Percentiles rank a stretch among this genome's conserved stretches.
Conservation (phyloP, 1,140 invertebrate genomes). For the Phocides pigmalion region DNA sequence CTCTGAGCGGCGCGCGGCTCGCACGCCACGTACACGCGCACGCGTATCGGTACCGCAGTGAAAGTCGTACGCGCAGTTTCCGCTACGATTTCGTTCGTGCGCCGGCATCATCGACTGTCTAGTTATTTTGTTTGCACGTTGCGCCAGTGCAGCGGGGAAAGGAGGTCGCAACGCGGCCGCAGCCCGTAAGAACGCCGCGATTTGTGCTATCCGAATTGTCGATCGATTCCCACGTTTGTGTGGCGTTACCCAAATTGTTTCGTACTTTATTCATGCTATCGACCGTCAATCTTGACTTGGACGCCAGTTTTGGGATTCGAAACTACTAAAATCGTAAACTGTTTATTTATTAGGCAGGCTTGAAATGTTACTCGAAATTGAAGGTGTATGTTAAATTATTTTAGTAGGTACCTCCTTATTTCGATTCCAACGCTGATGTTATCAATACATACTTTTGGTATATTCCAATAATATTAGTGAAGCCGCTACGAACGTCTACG, state of each 20-base stretch:
- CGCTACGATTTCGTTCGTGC: slow-evolving; percentile 74
- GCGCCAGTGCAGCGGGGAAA: slow-evolving; percentile 80
- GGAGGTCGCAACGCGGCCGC: slow-evolving; percentile 72
- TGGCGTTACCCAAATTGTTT: slow-evolving; percentile 51
- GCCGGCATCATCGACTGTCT: slow-evolving; percentile 67
- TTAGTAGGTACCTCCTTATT: slow-evolving; percentile 37
- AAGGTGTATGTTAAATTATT: slow-evolving; percentile 20
- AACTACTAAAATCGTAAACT: not conserved
- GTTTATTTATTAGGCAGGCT: not conserved
- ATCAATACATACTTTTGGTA: not conserved
- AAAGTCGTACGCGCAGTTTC: slow-evolving; percentile 77
- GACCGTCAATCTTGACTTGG: not conserved
- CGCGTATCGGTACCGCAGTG: slow-evolving; percentile 58
- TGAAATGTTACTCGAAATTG: not conserved
- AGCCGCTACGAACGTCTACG: slow-evolving; percentile 54
- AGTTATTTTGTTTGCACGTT: slow-evolving; percentile 79
- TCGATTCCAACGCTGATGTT: slow-evolving; percentile 13
- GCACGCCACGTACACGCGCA: slow-evolving; percentile 58
- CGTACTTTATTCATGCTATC: slow-evolving; percentile 9
- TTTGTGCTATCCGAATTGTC: slow-evolving; percentile 55
- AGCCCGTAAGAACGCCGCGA: slow-evolving; percentile 63
- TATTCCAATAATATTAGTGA: slow-evolving; percentile 6
- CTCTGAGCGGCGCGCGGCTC: slow-evolving; percentile 63
- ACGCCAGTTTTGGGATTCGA: not conserved
- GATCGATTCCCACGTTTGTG: slow-evolving; percentile 57